Evolutionary conservation across 2,888 invertebrate genomes (phyloP), one percentile per base, ranked within the genome.

Genomic region (Drosophila borealis): DNA sequence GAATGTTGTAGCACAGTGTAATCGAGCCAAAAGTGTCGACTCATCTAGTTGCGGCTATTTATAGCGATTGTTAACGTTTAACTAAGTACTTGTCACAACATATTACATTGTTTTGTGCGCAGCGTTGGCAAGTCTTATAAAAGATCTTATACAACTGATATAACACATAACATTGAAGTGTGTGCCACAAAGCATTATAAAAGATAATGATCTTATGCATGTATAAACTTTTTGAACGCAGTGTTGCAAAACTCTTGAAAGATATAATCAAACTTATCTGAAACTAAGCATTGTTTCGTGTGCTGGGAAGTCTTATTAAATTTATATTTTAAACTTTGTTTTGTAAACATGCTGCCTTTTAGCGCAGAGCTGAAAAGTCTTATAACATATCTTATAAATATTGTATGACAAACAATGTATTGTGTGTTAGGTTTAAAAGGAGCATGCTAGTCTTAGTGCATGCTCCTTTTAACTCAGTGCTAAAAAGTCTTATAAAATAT

Each of bases 1-100:
- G 11, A 39, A 34, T 13, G n/a, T 62, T 57, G 33, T 51, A 36
- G 78, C 48, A 3, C 56, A 71, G 55, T 68, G 56, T 50, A 17
- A 17, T 13, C 29, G 8, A 8, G 8, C 8, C 8, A 29, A 4
- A 34, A 46, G 46, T 42, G 41, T 41, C 36, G 36, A 39, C 29
- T 29, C 49, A 21, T 37, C 14, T 14, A 3, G 13, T 19, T 33
- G 6, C 0, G 17, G n/a, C 1, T 50, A 50, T 50, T 37, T 36
- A 50, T 50, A 50, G 21, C 21, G 36, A n/a, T 37, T 29, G 29
- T 29, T 19, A 50, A 14, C 21, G n/a, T 25, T 36, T 21, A 50
- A 49, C 34, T 39, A 14, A 14, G 9, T 14, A 9, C 39, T 8
- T 39, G 4, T n/a, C 8, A 14, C n/a, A 39, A 44, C 39, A 39